Base-by-base conservation (phyloP, 2,888 invertebrate species). In the Dascillus cervinus region DNA sequence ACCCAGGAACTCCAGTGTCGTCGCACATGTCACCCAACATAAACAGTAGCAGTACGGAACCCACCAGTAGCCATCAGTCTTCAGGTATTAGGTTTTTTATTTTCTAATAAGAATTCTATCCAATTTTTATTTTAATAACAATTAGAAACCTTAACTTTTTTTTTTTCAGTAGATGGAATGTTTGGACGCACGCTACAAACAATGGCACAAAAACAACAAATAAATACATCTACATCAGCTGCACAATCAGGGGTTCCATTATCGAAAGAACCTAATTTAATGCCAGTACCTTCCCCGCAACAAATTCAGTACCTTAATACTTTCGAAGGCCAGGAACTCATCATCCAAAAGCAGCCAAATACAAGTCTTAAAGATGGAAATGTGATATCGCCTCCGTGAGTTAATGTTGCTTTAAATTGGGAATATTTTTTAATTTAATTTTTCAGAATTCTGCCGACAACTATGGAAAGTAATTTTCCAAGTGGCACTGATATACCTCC, bases 231-330 rank as follows among this genome's bases (percentile, higher is more conserved):
- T 39, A 53, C 60, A 36, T 56, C 59, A 38, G 47, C 62, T 58
- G 58, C 22, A 58, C 60, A 27, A 46, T 64, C 25, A 19, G 47
- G 45, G 14, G 41, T 47, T 32, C 33, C 44, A 9, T 64, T 65
- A 36, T 73, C 72, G 37, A 86, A 87, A 70, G 88, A 88, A 66
- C 85, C 88, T 30, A 91, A 90, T 65, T 72, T 92, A 58, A 88
- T 92, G 85, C 92, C 92, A 43, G 92, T 94, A 53, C 92, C 94
- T 46, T 92, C 92, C 44, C 94, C 94, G 34, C 91, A 92, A 68
- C 92, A 91, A 74, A 91, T 94, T 61, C 90, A 89, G 51, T 94
- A 92, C 72, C 78, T 92, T 58, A 91, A 89, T 72, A 85, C 90
- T 52, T 92, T 94, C 65, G 92, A 94, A 73, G 91, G 91, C 42